phyloP scores from a whole-genome alignment of 2,797 vertebrate species.

The Aphelocoma californica region DNA sequence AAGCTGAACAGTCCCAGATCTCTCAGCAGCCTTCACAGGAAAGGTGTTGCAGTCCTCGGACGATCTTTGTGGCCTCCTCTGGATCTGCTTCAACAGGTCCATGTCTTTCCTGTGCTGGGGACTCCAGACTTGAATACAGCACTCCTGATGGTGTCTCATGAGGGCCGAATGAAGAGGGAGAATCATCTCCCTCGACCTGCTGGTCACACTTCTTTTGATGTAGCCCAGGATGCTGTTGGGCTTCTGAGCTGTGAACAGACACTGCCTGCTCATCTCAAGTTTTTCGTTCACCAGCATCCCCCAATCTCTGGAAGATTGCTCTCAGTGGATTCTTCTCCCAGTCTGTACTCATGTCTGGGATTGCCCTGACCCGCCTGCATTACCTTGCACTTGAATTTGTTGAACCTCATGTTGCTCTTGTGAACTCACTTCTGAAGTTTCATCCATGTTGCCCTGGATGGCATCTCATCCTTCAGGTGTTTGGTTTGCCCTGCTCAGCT shows the following conservation, averaged over 20 bases:
- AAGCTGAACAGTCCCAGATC: not conserved
- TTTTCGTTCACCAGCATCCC: not conserved
- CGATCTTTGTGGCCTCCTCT: not conserved
- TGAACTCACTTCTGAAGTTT: not conserved
- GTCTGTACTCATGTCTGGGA: not conserved
- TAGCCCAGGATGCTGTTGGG: not conserved
- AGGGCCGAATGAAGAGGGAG: not conserved
- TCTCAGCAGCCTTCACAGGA: not conserved
- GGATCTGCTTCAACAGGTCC: not conserved
- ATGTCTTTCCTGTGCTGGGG: not conserved
- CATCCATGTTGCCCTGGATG: not conserved
- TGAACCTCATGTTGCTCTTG: not conserved
- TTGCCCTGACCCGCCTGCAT: not conserved
- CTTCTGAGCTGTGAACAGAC: not conserved
- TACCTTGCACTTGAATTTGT: not conserved
- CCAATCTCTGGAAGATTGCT: not conserved
- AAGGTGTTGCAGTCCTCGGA: not conserved
- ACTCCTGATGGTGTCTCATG: not conserved
- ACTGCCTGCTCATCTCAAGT: not conserved
- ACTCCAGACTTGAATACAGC: not conserved
- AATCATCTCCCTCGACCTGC: not conserved
- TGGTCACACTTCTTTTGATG: not conserved
- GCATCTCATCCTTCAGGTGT: not conserved
- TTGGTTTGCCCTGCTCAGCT: not conserved
- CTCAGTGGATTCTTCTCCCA: not conserved